Base-by-base conservation (phyloP, 2,113 vertebrate species). In the Neolamprologus hecqui region DNA sequence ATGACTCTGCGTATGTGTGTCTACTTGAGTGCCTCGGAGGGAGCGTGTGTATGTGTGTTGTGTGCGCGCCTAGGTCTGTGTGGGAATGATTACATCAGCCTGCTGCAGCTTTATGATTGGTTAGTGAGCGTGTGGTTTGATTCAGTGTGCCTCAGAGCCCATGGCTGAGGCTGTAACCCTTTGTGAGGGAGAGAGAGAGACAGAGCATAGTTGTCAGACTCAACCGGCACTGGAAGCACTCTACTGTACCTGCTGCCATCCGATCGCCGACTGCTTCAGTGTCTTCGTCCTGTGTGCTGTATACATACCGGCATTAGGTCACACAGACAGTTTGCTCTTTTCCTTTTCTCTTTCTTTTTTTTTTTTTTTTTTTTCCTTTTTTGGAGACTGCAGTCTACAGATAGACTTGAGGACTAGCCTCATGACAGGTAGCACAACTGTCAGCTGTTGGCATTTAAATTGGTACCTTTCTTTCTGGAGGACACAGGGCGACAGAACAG, bases 141-240 rank as follows among this genome's bases (percentile, higher is more conserved):
- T 96, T 95, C 95, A 93, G 90, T 94, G 92, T 92, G 93, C 93
- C 94, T 94, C 73, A n/a, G 91, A 96, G 94, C 94, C 93, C 40
- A 84, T 94, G 92, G 93, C 94, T 94, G 91, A 94, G 94, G 94
- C 94, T 95, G 93, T 93, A 95, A 95, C 93, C 93, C 95, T 95
- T 96, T 94, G 94, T 95, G 93, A 94, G 90, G 79, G 94, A 21
- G 93, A 82, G 90, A 84, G 91, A 57, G 57, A 14, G 60, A 42
- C 55, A 85, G 90, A 93, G 89, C 92, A 95, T 90, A 95, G 93
- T 95, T 95, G 95, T 94, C 94, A 96, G 94, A 95, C 94, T 92
- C 89, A 90, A 79, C 92, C 85, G 86, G 94, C 91, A 84, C 91
- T 90, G 86, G 91, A 82, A 93, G 89, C 92, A 70, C 90, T 87